phyloP scores from a whole-genome alignment of 1,140 invertebrate species.

The Drosophila tristis region DNA sequence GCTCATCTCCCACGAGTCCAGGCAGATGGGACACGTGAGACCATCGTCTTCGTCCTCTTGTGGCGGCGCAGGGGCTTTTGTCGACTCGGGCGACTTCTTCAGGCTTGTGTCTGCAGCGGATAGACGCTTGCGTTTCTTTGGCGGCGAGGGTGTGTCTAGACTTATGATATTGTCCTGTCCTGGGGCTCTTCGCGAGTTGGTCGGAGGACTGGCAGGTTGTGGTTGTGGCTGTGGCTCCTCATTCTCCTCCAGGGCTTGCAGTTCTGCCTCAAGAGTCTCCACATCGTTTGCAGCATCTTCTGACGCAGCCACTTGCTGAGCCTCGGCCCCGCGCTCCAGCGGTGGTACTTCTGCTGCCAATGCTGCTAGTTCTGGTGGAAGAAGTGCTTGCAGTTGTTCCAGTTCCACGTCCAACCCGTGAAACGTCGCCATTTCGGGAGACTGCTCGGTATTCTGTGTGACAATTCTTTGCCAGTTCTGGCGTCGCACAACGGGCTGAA shows the following conservation, averaged over 20 bases:
- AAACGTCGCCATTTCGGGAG: neutral
- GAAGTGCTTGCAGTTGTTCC: too few relatives aligned
- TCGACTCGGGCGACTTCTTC: constrained; percentile 13
- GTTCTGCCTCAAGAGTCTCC: neutral
- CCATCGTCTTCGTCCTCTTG: constrained; percentile 86
- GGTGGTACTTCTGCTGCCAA: too few relatives aligned
- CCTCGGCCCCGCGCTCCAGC: too few relatives aligned
- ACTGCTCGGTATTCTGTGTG: neutral
- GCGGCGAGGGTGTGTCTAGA: constrained; percentile 57
- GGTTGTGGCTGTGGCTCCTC: neutral
- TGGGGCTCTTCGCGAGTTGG: constrained; percentile 2
- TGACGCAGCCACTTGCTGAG: too few relatives aligned
- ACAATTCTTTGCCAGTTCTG: neutral
- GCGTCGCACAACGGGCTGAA: constrained; percentile 5
- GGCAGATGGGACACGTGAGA: constrained; percentile 93
- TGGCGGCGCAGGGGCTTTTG: neutral
- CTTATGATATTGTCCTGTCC: constrained; percentile 23
- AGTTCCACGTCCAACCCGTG: too few relatives aligned
- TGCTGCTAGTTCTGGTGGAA: too few relatives aligned
- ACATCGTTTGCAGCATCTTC: too few relatives aligned
- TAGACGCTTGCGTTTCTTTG: constrained; percentile 73
- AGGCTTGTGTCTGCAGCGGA: constrained; percentile 10
- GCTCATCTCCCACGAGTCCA: constrained; percentile 93
- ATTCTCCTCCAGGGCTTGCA: neutral
- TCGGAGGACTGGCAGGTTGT: constrained; percentile 4